Evolutionary conservation across 2,113 vertebrate genomes (phyloP).

Genomic region (Isurus oxyrinchus): DNA sequence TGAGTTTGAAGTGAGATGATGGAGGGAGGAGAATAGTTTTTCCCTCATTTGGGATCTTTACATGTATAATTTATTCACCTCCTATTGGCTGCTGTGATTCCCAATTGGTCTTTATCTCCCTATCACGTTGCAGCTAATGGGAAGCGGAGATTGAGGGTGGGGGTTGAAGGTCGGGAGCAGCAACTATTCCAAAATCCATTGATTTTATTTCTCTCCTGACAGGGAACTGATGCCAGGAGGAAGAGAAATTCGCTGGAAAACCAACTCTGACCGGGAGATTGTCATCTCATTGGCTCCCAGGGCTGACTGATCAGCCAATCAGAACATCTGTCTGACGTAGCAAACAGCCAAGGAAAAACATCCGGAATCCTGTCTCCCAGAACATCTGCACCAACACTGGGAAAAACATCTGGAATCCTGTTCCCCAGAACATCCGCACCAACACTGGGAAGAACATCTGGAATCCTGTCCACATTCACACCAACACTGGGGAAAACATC

Average conservation of each 20-base stretch:
- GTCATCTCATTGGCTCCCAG: slow-evolving; percentile 59
- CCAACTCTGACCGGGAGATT: slow-evolving; percentile 60
- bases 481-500: slow-evolving; percentile 41
- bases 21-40: too few species aligned
- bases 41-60: too few species aligned
- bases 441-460: slow-evolving; percentile 26
- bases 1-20: too few species aligned
- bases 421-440: slow-evolving; percentile 45
- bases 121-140: background rate
- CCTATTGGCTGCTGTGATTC: background rate
- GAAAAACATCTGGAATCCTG: slow-evolving; percentile 38
- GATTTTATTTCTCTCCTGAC: slow-evolving; percentile 66
- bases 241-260: slow-evolving; percentile 73
- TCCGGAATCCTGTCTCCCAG: background rate
- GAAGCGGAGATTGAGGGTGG: background rate
- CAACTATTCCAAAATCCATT: slow-evolving; percentile 37
- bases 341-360: slow-evolving; percentile 35
- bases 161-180: background rate
- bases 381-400: background rate
- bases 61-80: too few species aligned
- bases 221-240: slow-evolving; percentile 63
- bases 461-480: background rate
- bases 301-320: slow-evolving; percentile 39
- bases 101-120: background rate
- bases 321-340: slow-evolving; percentile 49